Conservation (phyloP, 2,888 invertebrate species). For the Phoenoteleia sp. region DNA sequence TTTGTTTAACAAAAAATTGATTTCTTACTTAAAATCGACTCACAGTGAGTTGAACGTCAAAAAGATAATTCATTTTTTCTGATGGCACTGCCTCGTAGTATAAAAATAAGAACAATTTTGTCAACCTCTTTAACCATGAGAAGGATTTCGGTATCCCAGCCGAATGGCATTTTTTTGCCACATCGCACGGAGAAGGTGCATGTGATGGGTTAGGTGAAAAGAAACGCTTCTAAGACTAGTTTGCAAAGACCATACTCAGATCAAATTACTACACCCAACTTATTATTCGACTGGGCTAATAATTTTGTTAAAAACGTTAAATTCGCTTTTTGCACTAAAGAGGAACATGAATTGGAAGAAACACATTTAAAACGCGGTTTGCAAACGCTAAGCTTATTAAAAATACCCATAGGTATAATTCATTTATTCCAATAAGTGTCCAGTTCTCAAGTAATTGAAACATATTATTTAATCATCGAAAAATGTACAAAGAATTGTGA, state of each 20-base stretch:
- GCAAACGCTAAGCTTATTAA: too few relatives aligned
- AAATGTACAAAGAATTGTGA: too few relatives aligned
- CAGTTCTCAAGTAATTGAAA: too few relatives aligned
- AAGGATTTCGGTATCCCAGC: background rate
- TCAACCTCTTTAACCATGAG: background rate
- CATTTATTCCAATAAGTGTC: too few relatives aligned
- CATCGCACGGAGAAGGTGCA: too few relatives aligned
- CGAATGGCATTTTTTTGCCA: too few relatives aligned
- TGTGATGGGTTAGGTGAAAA: background rate
- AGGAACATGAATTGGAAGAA: background rate
- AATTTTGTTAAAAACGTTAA: conserved; percentile 14
- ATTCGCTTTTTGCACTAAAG: conserved; percentile 11
- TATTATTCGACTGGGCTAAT: conserved; percentile 27
- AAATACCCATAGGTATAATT: too few relatives aligned
- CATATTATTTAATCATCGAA: too few relatives aligned
- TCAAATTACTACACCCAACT: conserved; percentile 12
- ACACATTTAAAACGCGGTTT: too few relatives aligned
- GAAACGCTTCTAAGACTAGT: conserved; percentile 21
- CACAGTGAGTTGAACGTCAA: background rate
- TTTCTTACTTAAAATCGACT: background rate
- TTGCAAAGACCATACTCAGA: conserved; percentile 2
- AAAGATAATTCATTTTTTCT: background rate
- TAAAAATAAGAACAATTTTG: too few relatives aligned
- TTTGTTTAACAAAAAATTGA: background rate
- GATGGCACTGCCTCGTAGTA: too few relatives aligned